Evolutionary conservation across 2,797 vertebrate genomes (phyloP), one percentile per base, ranked within the genome.

Genomic region (Anniella stebbinsi): DNA sequence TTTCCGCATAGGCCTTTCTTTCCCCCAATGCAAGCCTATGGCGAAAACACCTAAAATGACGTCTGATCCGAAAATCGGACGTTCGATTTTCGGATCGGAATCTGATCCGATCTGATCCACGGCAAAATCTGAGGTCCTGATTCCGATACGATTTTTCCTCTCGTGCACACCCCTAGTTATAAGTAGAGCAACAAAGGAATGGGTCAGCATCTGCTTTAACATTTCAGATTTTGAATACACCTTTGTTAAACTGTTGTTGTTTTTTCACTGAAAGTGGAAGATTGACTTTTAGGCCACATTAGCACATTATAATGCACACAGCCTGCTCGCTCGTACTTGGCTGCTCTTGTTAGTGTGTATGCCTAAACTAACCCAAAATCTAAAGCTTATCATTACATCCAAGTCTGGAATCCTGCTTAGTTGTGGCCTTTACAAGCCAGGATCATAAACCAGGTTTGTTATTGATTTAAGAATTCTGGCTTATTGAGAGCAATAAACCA

Each of bases 171-270:
- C n/a, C n/a, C n/a, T n/a, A n/a, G n/a, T 83, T 93, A 85, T 13
- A 92, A 91, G 93, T 78, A 73, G n/a, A 72, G 36, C 1, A 21
- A 25, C 12, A 90, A 82, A 67, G 88, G 88, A 67, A 90, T 87
- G 72, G 84, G 45, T 18, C 3, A 87, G 54, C 69, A 66, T 89
- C 88, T 89, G 6, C 66, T 67, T 38, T 57, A 57, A 57, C 30
- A 38, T 69, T 69, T 25, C 3, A 80, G 30, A 30, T 33, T 17
- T 69, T 54, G 21, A 38, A 81, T 72, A 36, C 15, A 38, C 4
- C 51, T 45, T 88, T 21, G 54, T 23, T 63, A 30, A 72, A 30
- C 11, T 18, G 25, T n/a, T 80, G n/a, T n/a, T n/a, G n/a, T n/a
- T 69, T 78, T 87, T 33, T 12, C 69, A 45, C 11, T 69, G 41